Conservation (phyloP, 2,888 invertebrate species). For the Caenorhabditis sinica region DNA sequence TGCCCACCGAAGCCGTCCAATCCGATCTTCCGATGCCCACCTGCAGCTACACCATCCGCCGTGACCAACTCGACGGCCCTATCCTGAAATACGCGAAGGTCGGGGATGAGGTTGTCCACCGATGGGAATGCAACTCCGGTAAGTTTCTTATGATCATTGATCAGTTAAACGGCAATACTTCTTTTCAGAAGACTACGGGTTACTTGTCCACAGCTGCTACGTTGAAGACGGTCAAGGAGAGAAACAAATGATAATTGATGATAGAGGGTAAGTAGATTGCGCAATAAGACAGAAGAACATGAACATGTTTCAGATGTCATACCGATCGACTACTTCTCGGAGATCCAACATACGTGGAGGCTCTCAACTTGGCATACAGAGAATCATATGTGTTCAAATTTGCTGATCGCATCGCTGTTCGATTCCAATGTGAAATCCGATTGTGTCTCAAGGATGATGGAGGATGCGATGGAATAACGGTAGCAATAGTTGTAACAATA, state of each 20-base stretch:
- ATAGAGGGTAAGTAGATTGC: constrained; percentile 76
- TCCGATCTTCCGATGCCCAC: constrained; percentile 82
- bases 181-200: constrained; percentile 80
- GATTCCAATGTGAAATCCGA: constrained; percentile 83
- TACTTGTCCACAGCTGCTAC: constrained; percentile 83
- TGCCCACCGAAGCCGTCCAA: constrained; percentile 79
- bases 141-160: constrained; percentile 21
- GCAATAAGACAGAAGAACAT: constrained; percentile 18
- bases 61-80: constrained; percentile 83
- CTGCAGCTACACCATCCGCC: constrained; percentile 83
- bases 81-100: constrained; percentile 82
- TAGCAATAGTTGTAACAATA: constrained; percentile 18
- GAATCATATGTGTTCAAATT: constrained; percentile 84
- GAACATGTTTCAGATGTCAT: constrained; percentile 79
- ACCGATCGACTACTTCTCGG: constrained; percentile 81
- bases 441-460: constrained; percentile 83
- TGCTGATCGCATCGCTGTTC: constrained; percentile 82
- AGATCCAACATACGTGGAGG: constrained; percentile 83
- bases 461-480: constrained; percentile 83
- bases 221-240: constrained; percentile 84
- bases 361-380: constrained; percentile 83
- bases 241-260: constrained; percentile 81
- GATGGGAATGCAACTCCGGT: constrained; percentile 83
- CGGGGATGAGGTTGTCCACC: constrained; percentile 83
- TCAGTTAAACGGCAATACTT: background rate